Base-by-base conservation (phyloP, 2,888 invertebrate genomes). In the Dexiosoma caninum region DNA sequence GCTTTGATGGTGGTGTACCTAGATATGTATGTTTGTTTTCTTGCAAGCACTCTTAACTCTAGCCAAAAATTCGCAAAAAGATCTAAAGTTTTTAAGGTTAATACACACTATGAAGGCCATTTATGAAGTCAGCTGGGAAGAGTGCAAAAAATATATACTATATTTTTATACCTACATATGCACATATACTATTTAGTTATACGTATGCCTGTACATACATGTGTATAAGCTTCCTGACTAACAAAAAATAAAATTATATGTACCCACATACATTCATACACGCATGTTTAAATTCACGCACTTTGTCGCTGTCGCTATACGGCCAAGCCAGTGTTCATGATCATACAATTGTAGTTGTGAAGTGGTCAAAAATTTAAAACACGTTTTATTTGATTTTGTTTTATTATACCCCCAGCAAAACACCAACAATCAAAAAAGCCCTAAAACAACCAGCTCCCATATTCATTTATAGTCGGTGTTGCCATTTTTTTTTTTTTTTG, bases 41-140 rank as follows among this genome's bases (percentile, higher is more conserved):
- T 40, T n/a, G n/a, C n/a, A n/a, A n/a, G n/a, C n/a, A n/a, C 30
- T 69, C 16, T 46, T n/a, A n/a, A n/a, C 27, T 6, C 3, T 27
- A 10, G 5, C 14, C 8, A 23, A 51, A 74, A 30, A 69, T 12
- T 16, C 12, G 12, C 49, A 37, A 44, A 67, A 59, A 7, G 19
- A 27, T 51, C 49, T 64, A 51, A 66, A 44, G 62, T 55, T 57
- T 62, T 55, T n/a, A 84, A 87, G 88, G 87, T 87, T 87, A 88
- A 88, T 86, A 88, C 83, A 87, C 88, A 87, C 79, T 83, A 76
- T 77, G 86, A 89, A 89, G 89, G 89, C 84, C 86, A 83, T 62
- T 67, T 49, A 78, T 62, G 57, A 66, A 27, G n/a, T 27, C 4
- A 27, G 6, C 16, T 53, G 19, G 7, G 7, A 9, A n/a, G 7